Evolutionary conservation across 1,140 invertebrate genomes (phyloP).

Genomic region (Drosophila melanogaster): DNA sequence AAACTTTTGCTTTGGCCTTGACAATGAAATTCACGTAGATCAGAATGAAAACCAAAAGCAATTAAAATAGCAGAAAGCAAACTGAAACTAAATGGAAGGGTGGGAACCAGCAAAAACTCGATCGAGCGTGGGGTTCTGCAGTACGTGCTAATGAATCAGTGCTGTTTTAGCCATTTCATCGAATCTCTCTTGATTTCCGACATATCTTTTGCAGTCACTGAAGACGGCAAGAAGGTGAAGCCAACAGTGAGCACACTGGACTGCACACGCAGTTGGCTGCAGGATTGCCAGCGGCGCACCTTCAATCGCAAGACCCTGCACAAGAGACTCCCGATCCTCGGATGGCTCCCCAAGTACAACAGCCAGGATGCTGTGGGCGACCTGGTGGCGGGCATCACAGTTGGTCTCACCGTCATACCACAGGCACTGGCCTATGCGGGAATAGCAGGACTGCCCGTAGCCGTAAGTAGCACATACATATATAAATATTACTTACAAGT

Average conservation of each 20-base stretch:
- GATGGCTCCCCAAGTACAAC: constrained; percentile 91
- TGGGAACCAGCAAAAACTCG: constrained; percentile 10
- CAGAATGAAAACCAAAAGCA: constrained; percentile 28
- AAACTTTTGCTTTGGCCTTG: constrained; percentile 36
- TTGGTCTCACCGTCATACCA: constrained; percentile 93
- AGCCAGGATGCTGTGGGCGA: constrained; percentile 89
- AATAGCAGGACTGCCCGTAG: constrained; percentile 91
- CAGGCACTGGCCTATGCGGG: constrained; percentile 93
- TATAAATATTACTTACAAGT: background rate
- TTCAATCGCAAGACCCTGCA: constrained; percentile 88
- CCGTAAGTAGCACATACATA: constrained; percentile 40
- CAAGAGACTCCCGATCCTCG: constrained; percentile 89
- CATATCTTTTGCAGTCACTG: constrained; percentile 54
- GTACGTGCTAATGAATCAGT: constrained; percentile 56
- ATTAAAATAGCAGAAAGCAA: constrained; percentile 33
- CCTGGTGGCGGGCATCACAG: constrained; percentile 93
- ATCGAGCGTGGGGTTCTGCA: constrained; percentile 19
- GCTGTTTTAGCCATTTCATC: constrained; percentile 8
- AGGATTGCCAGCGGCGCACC: constrained; percentile 42
- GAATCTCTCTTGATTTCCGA: background rate
- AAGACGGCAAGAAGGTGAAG: constrained; percentile 72
- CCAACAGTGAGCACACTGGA: constrained; percentile 34
- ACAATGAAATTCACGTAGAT: constrained; percentile 56
- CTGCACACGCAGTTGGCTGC: constrained; percentile 48
- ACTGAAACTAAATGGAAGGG: constrained; percentile 10